A percentile compares a stretch with the other conserved stretches of the same genome.
Evolutionary conservation across 2,113 vertebrate species (phyloP).

Genomic region (Corvus cornix): DNA sequence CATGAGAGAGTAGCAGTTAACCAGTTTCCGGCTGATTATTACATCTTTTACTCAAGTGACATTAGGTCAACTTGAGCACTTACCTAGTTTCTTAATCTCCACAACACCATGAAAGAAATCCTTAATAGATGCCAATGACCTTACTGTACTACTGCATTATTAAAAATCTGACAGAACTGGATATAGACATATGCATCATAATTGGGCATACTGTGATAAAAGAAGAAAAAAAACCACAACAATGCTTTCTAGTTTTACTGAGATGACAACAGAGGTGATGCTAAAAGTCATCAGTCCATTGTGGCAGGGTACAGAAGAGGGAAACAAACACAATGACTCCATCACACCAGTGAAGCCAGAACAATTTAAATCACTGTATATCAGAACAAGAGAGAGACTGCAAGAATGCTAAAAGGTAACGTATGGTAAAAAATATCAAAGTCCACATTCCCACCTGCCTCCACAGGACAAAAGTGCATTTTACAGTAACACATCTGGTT

Average conservation of each 20-base stretch:
- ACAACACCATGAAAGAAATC: background rate
- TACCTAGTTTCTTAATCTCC: background rate
- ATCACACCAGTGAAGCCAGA: background rate
- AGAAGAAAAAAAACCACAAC: background rate
- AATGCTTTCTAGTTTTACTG: background rate
- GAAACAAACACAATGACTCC: fast-evolving
- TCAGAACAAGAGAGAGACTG: background rate
- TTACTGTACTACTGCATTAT: background rate
- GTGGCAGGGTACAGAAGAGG: background rate
- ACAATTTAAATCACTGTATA: background rate
- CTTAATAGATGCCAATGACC: background rate
- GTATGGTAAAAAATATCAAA: background rate
- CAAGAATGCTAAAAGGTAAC: background rate
- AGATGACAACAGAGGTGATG: background rate
- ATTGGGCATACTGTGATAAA: background rate
- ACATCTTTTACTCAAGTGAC: background rate
- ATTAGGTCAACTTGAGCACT: background rate
- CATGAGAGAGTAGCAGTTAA: background rate
- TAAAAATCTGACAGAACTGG: background rate
- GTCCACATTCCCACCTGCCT: background rate
- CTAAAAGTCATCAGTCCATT: background rate
- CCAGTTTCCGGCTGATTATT: background rate
- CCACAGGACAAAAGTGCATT: background rate
- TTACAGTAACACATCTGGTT: background rate
- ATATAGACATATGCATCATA: background rate